These are phyloP conservation scores for Microcebus jonahi DNA, from an alignment of 2,113 vertebrate species.

Conservation along the genomic window DNA sequence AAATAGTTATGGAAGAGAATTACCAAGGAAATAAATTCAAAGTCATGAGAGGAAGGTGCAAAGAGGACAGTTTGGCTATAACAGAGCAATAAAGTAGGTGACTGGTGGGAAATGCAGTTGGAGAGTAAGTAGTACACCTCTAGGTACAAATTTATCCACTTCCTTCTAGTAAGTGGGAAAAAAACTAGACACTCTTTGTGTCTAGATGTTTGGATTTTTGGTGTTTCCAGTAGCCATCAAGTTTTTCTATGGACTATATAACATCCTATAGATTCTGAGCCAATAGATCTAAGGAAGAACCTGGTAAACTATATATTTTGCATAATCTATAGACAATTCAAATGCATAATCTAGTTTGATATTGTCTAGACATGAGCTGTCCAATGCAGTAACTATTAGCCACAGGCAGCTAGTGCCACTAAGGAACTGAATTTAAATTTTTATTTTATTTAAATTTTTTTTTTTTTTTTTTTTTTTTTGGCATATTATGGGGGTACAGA, in stretches of 20 bases:
- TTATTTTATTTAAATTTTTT: not conserved
- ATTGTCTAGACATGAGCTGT: not conserved
- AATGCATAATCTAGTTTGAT: not conserved
- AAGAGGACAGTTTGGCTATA: not conserved
- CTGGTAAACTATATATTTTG: not conserved
- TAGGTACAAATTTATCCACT: not conserved
- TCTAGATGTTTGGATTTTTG: not conserved
- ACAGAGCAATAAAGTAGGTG: not conserved
- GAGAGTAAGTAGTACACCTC: not conserved
- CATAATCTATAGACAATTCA: not conserved
- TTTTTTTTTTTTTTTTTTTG: too few relatives aligned
- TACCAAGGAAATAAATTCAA: not conserved
- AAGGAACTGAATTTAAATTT: not conserved
- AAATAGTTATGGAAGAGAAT: not conserved
- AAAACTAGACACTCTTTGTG: not conserved
- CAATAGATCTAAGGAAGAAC: not conserved
- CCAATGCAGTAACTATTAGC: not conserved
- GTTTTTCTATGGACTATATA: not conserved
- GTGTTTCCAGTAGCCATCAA: not conserved
- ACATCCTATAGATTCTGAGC: not conserved
- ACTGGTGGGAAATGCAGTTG: not conserved
- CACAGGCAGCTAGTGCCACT: not conserved
- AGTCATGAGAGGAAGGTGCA: not conserved
- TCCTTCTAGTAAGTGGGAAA: not conserved
- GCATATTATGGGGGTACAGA: too few relatives aligned